Evolutionary conservation across 2,888 invertebrate genomes (phyloP).

Genomic region (Plebejus argus): DNA sequence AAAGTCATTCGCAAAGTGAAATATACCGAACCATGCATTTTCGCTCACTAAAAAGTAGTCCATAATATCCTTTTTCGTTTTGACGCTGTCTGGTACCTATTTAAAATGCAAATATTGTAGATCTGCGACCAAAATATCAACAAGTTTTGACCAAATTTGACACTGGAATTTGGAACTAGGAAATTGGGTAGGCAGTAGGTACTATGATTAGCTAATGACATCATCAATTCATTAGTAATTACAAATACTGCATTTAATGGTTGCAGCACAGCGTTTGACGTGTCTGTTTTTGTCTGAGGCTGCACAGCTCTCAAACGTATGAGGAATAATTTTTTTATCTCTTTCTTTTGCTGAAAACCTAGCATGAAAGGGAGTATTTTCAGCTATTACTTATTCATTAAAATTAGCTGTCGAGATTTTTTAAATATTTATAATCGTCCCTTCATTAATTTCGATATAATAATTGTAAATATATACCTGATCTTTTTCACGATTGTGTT

Average conservation of each 20-base stretch:
- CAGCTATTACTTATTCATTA: too few species aligned
- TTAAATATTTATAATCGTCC: too few species aligned
- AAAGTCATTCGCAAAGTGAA: not conserved
- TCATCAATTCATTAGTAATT: too few species aligned
- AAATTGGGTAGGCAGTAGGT: too few species aligned
- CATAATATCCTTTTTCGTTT: too few species aligned
- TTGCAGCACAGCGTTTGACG: too few species aligned
- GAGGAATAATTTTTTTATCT: too few species aligned
- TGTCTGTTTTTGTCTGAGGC: too few species aligned
- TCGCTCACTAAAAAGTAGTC: not conserved
- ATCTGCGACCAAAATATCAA: not conserved
- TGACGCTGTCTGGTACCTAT: not conserved
- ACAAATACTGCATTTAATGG: too few species aligned
- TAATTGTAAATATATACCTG: slow-evolving; percentile 46
- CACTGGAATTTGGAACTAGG: not conserved
- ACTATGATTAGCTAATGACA: not conserved
- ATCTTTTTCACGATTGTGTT: slow-evolving; percentile 51
- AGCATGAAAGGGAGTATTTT: too few species aligned
- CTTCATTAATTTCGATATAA: not conserved
- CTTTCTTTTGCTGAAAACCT: too few species aligned
- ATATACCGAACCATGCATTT: not conserved
- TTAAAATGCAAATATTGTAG: not conserved
- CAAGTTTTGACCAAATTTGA: not conserved
- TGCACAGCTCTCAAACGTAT: not conserved
- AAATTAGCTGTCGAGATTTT: too few species aligned